Evolutionary conservation across 2,888 invertebrate genomes (phyloP), one percentile per base, ranked within the genome.

Genomic region (Luperina nickerlii): DNA sequence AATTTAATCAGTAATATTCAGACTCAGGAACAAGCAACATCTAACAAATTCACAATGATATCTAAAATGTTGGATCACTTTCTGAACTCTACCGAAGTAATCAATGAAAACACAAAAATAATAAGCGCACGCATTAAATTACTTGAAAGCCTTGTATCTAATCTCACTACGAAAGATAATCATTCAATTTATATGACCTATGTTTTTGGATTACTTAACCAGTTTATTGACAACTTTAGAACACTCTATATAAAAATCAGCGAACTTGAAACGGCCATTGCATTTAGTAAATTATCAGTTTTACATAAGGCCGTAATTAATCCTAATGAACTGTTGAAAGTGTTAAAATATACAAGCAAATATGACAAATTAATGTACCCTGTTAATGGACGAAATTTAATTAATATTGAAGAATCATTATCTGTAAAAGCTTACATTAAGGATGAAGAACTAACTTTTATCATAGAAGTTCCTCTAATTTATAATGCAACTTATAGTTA

Each of bases 401-500:
- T 15, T 24, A 71, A 57, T 57, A 57, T 70, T 38, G 54, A 70
- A 60, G 45, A 72, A 7, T 20, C 42, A 42, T 62, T 45, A 1
- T 62, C 60, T 62, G 72, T 45, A 62, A 72, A 72, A 62, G 27
- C 20, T 27, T 72, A 72, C 20, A 7, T 62, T 72, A 62, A 72
- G 8, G 45, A 72, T 62, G 13, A 51, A 24, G 32, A 69, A 51
- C 13, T 60, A 72, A 62, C 60, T 3, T 45, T 45, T 13, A 7
- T 72, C 13, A 45, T 62, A 11, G n/a, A 71, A 42, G 57, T 71
- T 42, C 27, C 45, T 4, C 2, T 68, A 68, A 27, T 68, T 68
- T 48, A 11, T 0, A 48, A 48, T 11, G 20, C 1, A 11, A 68
- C 57, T 60, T 60, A 71, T 54, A 70, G 1, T 60, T 42, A 71